Evolutionary conservation across 2,797 vertebrate species (phyloP), one percentile per base, ranked within the genome.

Genomic region (Neomorphus geoffroyi): DNA sequence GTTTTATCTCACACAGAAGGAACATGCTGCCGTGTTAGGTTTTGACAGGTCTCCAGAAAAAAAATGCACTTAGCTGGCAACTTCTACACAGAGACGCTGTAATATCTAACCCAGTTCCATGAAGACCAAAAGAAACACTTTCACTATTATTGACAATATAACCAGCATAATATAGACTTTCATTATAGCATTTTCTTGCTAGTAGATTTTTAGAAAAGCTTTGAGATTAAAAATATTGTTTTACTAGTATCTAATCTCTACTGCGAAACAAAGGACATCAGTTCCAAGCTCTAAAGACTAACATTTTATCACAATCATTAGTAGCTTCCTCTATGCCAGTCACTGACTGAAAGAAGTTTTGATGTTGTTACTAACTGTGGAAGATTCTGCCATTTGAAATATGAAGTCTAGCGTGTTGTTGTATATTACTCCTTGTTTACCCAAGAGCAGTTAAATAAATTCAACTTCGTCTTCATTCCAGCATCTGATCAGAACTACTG

Each of bases 81-180:
- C 27, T 92, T 77, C 73, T 80, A 33, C 64, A 50, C 60, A 95
- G 57, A 93, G 51, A 89, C 18, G 41, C 50, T 73, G 33, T 10
- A 6, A 66, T 80, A 87, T 33, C 69, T 90, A 93, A 92, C 61
- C n/a, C 53, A 82, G 57, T 96, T 94, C 81, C 72, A 86, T 5
- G 10, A 97, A 97, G 86, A 88, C 7, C 43, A 95, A 81, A n/a
- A 78, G 79, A 96, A 94, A 83, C 4, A 75, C 94, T 95, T 94
- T 93, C 64, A 88, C 94, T 94, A 79, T 41, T 91, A 96, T 91
- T 54, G 67, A 92, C 50, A 93, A 43, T 81, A 61, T 56, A 75
- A 92, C 96, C 50, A 75, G 54, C 43, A 51, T 57, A 18, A 88
- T 71, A 92, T 46, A 39, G 48, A 89, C 92, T 96, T 96, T 89